Evolutionary conservation across 2,888 invertebrate genomes (phyloP), one percentile per base, ranked within the genome.

Genomic region (Hartigia nigra): DNA sequence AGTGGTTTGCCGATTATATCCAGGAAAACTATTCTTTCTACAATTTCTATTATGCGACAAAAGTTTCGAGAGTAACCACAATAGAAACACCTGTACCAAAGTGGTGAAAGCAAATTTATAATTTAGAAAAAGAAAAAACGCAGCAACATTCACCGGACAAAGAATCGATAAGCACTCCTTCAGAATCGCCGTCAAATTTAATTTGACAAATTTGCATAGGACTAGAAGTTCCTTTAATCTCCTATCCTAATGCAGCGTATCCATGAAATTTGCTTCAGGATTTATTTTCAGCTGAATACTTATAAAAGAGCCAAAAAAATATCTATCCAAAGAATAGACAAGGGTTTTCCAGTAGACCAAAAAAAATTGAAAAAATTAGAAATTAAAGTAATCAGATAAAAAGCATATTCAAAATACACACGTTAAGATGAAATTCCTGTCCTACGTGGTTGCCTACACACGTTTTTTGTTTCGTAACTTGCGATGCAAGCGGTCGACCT

Each of bases 401-500:
- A 55, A 9, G 39, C 23, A 9, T 39, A 39, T 2, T 9, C 55
- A 23, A 55, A 55, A 55, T 23, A 55, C 9, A 55, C 9, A 55
- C 9, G 9, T 9, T 9, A 55, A 23, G 55, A 23, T 55, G 55
- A 55, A 55, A 23, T 55, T 55, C 55, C 23, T 9, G 23, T 23
- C 14, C 9, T 55, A 55, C 9, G 2, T 23, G 55, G 23, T 23
- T 23, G 55, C 2, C 9, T 55, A 55, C 55, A 23, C 14, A 31
- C 12, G 72, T 34, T 72, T 34, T 12, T 31, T 31, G 35, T 31
- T 31, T 75, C 36, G 31, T 69, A 75, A 69, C 14, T 14, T 31
- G 72, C 72, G 31, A 32, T 34, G 72, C 72, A 72, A 76, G 78
- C 76, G 74, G 80, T 82, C 80, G 83, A 80, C 82, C 83, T 82